A percentile compares a stretch with the other conserved stretches of the same genome.
Conservation (phyloP, 2,797 vertebrate genomes). For the Macropodus opercularis region DNA sequence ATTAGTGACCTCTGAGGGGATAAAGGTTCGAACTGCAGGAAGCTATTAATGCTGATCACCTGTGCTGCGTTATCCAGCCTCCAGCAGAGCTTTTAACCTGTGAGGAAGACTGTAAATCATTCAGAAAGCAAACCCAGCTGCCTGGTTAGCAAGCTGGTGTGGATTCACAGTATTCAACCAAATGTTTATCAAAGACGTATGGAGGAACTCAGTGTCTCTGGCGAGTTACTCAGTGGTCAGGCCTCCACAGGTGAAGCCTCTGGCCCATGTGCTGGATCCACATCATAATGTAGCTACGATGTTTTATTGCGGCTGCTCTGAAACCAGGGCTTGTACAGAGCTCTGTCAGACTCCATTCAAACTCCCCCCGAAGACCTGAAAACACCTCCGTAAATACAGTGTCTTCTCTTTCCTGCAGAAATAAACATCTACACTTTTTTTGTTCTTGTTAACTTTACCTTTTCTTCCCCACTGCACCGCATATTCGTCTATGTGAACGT, state of each 20-base stretch:
- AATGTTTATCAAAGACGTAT: too few species aligned
- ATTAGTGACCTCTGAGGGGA: slow-evolving; percentile 11
- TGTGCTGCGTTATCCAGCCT: neutral
- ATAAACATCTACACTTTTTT: slow-evolving; percentile 36
- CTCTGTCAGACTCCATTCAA: slow-evolving; percentile 20
- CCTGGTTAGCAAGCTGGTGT: too few species aligned
- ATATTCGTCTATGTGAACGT: slow-evolving; percentile 63
- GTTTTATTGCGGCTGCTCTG: too few species aligned
- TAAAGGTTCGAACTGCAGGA: neutral
- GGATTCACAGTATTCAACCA: too few species aligned
- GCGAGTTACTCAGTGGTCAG: too few species aligned
- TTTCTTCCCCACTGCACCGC: slow-evolving; percentile 35
- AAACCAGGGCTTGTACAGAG: slow-evolving; percentile 6
- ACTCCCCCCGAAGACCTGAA: slow-evolving; percentile 30
- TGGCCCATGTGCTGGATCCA: too few species aligned
- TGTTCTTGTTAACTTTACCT: slow-evolving; percentile 32
- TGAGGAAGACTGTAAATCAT: too few species aligned
- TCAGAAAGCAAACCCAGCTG: too few species aligned
- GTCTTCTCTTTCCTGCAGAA: slow-evolving; percentile 27
- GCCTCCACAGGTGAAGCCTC: too few species aligned
- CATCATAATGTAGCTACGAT: too few species aligned
- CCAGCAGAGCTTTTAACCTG: too few species aligned
- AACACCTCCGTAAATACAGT: slow-evolving; percentile 31
- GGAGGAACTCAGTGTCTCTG: too few species aligned
- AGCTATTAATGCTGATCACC: slow-evolving; percentile 14